Base-by-base conservation (phyloP, 2,113 vertebrate genomes). In the Pyrgilauda ruficollis region DNA sequence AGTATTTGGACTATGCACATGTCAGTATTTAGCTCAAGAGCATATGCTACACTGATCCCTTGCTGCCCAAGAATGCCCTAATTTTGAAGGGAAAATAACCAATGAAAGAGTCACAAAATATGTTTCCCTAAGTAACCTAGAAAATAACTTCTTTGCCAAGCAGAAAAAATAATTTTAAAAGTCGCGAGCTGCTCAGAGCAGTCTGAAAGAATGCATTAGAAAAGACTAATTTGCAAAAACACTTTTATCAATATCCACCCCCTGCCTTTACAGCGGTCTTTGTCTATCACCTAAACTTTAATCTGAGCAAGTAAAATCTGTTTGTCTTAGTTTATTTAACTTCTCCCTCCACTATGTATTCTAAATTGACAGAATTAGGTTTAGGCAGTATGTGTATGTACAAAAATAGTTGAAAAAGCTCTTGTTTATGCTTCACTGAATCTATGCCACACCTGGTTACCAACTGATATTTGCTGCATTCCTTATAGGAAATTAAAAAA, bases 401-500 rank as follows among this genome's bases (percentile, higher is more conserved):
- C 96, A 97, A 93, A 97, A 97, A 94, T 61, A 90, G 93, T 79
- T 86, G 91, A 94, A 94, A 97, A 97, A 98, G 89, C 50, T 90
- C 97, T 98, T 97, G 97, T 98, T 98, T 98, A 98, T 98, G 96
- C 96, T 97, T 97, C 98, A 97, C 97, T 97, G 97, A 98, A 97
- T 98, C 91, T 90, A 94, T 95, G 98, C 98, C 97, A 96, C 98
- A 99, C 98, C 98, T 98, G 98, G 98, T 98, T 98, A 98, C 98
- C 94, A 96, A 87, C 93, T 98, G 97, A 96, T 98, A 97, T 95
- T 94, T 96, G 98, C 97, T 98, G 96, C 96, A 98, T 98, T 99
- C 98, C 96, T 98, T 93, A 96, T 97, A 97, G 97, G 97, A 98
- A 98, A 98, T 97, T 94, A 56, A 95, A 96, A 97, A 98, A 97